Evolutionary conservation across 2,797 vertebrate species (phyloP).

Genomic region (Gorsachius magnificus): DNA sequence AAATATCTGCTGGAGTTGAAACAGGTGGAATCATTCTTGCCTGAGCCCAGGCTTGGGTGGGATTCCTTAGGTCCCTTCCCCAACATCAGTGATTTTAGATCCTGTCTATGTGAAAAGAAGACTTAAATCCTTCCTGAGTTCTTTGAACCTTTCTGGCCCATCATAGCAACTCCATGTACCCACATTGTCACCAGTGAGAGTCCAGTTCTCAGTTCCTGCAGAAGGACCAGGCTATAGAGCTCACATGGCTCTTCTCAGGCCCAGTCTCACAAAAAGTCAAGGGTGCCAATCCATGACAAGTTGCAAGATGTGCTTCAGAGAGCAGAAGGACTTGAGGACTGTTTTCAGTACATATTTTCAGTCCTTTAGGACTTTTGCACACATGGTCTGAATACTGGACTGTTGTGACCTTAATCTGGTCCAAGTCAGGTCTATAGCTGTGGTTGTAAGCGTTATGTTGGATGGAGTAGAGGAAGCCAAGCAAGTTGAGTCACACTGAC

Average conservation of each 20-base stretch:
- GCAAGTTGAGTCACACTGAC: fast-evolving
- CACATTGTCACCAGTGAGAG: not conserved
- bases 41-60: not conserved
- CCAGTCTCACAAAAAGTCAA: not conserved
- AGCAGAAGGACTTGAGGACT: not conserved
- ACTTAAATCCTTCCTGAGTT: not conserved
- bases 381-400: not conserved
- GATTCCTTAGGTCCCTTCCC: not conserved
- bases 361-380: not conserved
- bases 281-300: not conserved
- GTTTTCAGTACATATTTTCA: not conserved
- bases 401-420: not conserved
- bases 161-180: not conserved
- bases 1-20: not conserved
- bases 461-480: not conserved
- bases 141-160: not conserved
- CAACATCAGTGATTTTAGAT: not conserved
- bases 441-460: not conserved
- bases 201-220: not conserved
- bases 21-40: not conserved
- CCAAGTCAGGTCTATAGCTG: not conserved
- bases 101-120: not conserved
- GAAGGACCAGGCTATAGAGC: not conserved
- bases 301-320: not conserved
- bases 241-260: not conserved